Evolutionary conservation across 2,113 vertebrate species (phyloP), one percentile per base, ranked within the genome.

Genomic region (Epinephelus fuscoguttatus): DNA sequence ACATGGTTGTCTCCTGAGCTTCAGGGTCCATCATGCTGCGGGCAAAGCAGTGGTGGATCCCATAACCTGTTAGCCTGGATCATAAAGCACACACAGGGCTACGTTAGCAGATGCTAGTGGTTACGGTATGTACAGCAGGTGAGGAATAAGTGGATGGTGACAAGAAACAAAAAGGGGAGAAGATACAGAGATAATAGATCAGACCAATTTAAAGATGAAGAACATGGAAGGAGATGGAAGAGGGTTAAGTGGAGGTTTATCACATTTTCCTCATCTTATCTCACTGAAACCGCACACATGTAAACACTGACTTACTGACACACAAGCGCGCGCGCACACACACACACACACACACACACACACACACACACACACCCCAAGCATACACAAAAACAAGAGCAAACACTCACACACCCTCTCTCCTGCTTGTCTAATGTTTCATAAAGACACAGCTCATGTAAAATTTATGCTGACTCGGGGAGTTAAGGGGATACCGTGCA

Each of bases 41-140:
- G 0, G 97, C 98, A 80, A 99, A 99, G 84, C 98, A 99, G 95
- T 99, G 97, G 94, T 99, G 98, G 90, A 99, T 99, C 53, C 98
- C 98, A 0, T 95, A 99, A 7, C 98, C 98, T 0, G 98, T 98
- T 62, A 99, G 93, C 91, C 98, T 99, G 91, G 50, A 19, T 59
- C 6, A 13, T 42, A 72, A 17, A 80, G 17, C 23, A 74, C 8
- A 75, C 19, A 79, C 11, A 75, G 45, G 56, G n/a, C 37, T 40
- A 15, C 3, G 57, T 17, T 12, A 60, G 25, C 7, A 6, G 55
- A 23, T 45, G 45, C 18, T 27, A 5, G 17, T 12, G 27, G 52
- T 18, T 8, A 30, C 4, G 5, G 40, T 8, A 18, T 72, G 66
- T 6, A 30, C 17, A 52, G 14, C 19, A 13, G 33, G 18, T 47